Base-by-base conservation (phyloP, 2,888 invertebrate species). In the Polyommatus iphigenia region DNA sequence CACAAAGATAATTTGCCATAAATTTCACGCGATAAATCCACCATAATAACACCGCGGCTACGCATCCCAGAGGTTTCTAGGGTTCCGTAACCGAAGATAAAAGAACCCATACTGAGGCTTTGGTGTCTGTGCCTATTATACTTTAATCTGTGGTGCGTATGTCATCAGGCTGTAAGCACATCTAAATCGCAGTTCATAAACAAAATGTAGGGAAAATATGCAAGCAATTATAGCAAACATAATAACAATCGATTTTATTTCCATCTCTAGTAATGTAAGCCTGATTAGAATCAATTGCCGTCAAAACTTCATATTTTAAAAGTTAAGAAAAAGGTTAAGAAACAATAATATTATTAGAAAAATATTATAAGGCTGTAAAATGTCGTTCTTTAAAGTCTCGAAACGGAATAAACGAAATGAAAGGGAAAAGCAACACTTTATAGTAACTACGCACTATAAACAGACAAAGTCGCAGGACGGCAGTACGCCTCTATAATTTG, bases 31-130 rank as follows among this genome's bases (percentile, higher is more conserved):
- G 82, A 86, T 88, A 88, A 89, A 89, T 88, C 85, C 81, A 79
- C 84, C 81, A 83, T 89, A 87, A 89, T 88, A 86, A 88, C 85
- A 86, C 83, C 84, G 82, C 84, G 82, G 81, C 82, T 77, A 83
- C 84, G 79, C 83, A 83, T 81, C 82, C 80, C 62, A 81, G 81
- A 73, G 73, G 46, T 80, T 82, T 82, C 80, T 79, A 82, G 80
- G 82, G 81, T 80, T 81, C 78, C 78, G 79, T 82, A 90, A 5
- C 18, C 5, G 46, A 46, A 46, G 13, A 54, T 54, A 54, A 54
- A 18, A 50, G 18, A 18, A 54, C 50, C 50, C 50, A 46, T 46
- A 46, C 46, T 46, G 10, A 46, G 46, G 3, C 46, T 46, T 10
- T 10, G 10, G 10, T 13, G 46, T 3, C 46, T 46, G 13, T 24